Base-by-base conservation (phyloP, 1,140 invertebrate genomes). In the Drosophila truncata region DNA sequence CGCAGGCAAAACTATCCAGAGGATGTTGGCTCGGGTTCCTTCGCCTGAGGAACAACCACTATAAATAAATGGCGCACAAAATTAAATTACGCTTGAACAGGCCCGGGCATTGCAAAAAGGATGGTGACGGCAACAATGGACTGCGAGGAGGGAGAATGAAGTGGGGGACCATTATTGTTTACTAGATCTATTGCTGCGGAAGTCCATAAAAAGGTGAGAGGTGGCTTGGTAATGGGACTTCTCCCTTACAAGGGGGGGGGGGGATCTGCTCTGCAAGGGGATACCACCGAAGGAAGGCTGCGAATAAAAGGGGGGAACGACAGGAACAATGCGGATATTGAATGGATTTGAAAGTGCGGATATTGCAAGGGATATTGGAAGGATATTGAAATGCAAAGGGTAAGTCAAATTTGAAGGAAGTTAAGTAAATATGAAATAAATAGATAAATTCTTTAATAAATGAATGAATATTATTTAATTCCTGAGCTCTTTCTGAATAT, bases 31-130 rank as follows among this genome's bases (percentile, higher is more conserved):
- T 57, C 47, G 46, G 60, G 47, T 47, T 35, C 52, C 46, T 58
- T 27, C n/a, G 44, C 52, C 64, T 46, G 80, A 55, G 52, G 52
- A 55, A 66, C 69, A 55, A 66, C 69, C 81, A 74, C 73, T 74
- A 88, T 90, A 88, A 88, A 88, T 88, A 88, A 88, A 90, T 90
- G 84, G 73, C 69, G 80, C 81, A 67, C 76, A 79, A 82, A 88
- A 88, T 88, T 84, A 87, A 88, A 88, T 88, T 84, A 81, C 84
- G 84, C 84, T 83, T 78, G 67, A 90, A 76, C 77, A 55, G 79
- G 76, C 73, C 16, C 29, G 37, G 66, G 50, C 54, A 44, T 55
- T 59, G 64, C 25, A 41, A 59, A 20, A 25, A 23, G 23, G 44
- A 69, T 37, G 52, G 46, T 31, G n/a, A 47, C 16, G 18, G 46